Evolutionary conservation across 2,888 invertebrate species (phyloP), one percentile per base, ranked within the genome.

Genomic region (Drosophila ustulata): DNA sequence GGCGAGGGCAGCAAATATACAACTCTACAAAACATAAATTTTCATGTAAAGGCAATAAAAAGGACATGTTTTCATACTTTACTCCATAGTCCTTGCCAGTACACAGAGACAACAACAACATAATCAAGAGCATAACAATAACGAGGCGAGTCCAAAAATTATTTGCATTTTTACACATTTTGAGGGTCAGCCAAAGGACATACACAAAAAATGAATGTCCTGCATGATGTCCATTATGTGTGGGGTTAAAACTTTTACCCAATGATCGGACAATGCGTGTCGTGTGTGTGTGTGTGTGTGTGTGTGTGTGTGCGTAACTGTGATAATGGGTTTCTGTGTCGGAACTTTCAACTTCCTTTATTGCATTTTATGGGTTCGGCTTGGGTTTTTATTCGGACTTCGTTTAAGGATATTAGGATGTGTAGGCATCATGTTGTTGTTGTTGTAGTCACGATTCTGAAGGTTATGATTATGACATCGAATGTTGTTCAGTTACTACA

Each of bases 261-360:
- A 78, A 76, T 80, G 68, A 80, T 78, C 72, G 78, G 72, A 76
- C 68, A 76, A 75, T 78, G 75, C 75, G 62, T 71, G 53, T 45
- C 28, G 45, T 58, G 34, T 52, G 51, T 13, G 46, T 52, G 41
- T 59, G 18, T 45, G 45, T 49, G 32, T 51, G 63, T 39, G 53
- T 47, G 46, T 55, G 46, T 32, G 41, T 26, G 39, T 66, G 69
- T 63, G 71, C 66, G 76, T 72, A 77, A 88, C 86, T 86, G 86
- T 89, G 87, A 86, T 86, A 86, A 86, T 86, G 89, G 86, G 87
- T 88, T 86, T 89, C 89, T 89, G 83, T 86, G 89, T 88, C 87
- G 83, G 85, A 82, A 89, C 89, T 89, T 88, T 80, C 85, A 88
- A 85, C 89, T 86, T 89, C 79, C 87, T 86, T 86, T 88, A 86